Evolutionary conservation across 2,113 vertebrate species (phyloP).

Genomic region (Paraplagusia blochii): DNA sequence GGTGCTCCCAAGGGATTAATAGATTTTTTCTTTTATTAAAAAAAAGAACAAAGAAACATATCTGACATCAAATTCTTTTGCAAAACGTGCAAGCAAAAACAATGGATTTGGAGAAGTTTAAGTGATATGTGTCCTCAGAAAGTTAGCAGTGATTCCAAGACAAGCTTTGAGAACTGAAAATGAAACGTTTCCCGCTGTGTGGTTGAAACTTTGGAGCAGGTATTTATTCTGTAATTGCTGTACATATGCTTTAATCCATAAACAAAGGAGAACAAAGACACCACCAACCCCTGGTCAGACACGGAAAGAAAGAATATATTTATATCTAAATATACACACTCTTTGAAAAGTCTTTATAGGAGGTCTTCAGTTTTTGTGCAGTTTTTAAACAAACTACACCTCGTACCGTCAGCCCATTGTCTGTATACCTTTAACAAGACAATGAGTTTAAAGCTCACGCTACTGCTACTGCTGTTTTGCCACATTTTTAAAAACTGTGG

Average conservation of each 20-base stretch:
- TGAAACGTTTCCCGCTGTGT: background rate
- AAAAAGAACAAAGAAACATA: too few species aligned
- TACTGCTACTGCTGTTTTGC: constrained; percentile 13
- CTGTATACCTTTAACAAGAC: constrained; percentile 49
- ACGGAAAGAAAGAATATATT: background rate
- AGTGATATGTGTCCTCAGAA: background rate
- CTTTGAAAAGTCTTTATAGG: constrained; percentile 27
- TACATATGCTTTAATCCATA: background rate
- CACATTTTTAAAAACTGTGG: constrained; percentile 31
- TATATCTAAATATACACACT: constrained; percentile 10
- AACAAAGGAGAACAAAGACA: constrained; percentile 3
- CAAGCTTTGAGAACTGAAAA: background rate
- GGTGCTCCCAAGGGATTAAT: too few species aligned
- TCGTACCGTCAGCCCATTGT: constrained; percentile 30
- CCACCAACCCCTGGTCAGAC: constrained; percentile 6
- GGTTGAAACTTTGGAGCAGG: background rate
- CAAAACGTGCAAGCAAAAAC: too few species aligned
- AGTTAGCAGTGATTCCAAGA: background rate
- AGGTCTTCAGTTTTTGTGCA: constrained; percentile 12
- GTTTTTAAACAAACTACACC: constrained; percentile 16
- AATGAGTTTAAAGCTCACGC: constrained; percentile 35
- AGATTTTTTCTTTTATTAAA: too few species aligned
- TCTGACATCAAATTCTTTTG: too few species aligned
- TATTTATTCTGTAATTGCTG: background rate
- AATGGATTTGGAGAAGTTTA: background rate